phyloP scores from a whole-genome alignment of 2,113 vertebrate species.

The Nothoprocta perdicaria region DNA sequence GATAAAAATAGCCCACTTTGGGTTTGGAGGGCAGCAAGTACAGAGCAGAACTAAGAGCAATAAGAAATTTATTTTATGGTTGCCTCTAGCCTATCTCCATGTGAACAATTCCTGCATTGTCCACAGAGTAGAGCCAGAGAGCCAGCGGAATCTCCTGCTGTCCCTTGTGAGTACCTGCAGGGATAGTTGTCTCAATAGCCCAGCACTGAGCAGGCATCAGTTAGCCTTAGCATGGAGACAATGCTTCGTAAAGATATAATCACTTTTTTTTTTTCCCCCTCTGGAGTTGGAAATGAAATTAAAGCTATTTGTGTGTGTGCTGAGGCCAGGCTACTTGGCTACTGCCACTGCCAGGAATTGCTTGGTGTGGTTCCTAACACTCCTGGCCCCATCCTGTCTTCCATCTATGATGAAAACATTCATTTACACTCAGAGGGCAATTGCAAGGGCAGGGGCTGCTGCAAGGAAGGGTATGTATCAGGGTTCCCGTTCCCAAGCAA shows the following conservation, averaged over 20 bases:
- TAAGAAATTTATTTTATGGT: not conserved
- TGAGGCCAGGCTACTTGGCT: not conserved
- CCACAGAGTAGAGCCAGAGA: not conserved
- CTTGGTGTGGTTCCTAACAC: not conserved
- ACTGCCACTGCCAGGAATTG: not conserved
- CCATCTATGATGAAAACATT: not conserved
- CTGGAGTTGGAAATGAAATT: not conserved
- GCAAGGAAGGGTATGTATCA: not conserved
- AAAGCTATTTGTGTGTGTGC: not conserved
- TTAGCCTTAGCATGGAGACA: no score
- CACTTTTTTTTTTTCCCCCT: not conserved
- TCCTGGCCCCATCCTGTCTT: not conserved
- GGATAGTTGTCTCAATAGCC: not conserved
- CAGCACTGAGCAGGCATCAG: not conserved
- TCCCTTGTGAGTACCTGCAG: not conserved
- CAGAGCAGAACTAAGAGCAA: not conserved
- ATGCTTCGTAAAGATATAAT: not conserved
- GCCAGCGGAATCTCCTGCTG: fast-evolving
- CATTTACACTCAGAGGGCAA: no score
- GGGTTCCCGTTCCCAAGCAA: not conserved
- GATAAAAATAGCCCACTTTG: not conserved
- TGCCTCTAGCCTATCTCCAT: not conserved
- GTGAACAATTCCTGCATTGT: not conserved
- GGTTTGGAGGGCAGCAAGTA: not conserved
- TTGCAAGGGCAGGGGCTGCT: no score